Evolutionary conservation across 2,113 vertebrate genomes (phyloP).

Genomic region (Tachysurus fulvidraco): DNA sequence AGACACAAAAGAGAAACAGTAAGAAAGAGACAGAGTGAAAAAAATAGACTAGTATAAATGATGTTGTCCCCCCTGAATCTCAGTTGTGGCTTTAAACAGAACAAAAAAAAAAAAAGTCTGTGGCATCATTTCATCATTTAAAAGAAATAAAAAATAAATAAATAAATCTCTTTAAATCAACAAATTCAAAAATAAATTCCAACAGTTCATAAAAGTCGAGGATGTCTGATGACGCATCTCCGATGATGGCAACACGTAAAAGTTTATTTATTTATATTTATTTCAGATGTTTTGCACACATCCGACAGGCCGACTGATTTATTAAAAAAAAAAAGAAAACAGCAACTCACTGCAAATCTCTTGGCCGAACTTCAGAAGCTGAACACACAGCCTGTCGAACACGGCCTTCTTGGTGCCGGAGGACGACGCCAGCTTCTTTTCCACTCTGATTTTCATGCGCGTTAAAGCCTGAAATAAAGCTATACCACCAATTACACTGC

Average conservation of each 20-base stretch:
- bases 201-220: background rate
- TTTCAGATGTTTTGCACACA: background rate
- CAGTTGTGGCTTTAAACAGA: background rate
- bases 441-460: conserved; percentile 81
- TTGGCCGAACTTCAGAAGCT: conserved; percentile 76
- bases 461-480: too few species aligned
- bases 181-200: too few species aligned
- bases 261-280: background rate
- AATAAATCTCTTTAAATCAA: too few species aligned
- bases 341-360: conserved; percentile 74
- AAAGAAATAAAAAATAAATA: too few species aligned
- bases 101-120: background rate
- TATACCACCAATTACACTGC: too few species aligned
- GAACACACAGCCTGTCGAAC: conserved; percentile 79
- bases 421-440: conserved; percentile 78
- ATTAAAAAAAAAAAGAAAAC: background rate
- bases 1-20: too few species aligned
- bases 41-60: background rate
- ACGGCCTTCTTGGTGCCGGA: conserved; percentile 81
- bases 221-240: background rate
- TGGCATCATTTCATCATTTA: too few species aligned
- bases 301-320: background rate
- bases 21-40: too few species aligned
- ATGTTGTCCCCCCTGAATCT: background rate
- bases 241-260: background rate